Evolutionary conservation across 2,113 vertebrate species (phyloP).

Genomic region (Proteles cristata): DNA sequence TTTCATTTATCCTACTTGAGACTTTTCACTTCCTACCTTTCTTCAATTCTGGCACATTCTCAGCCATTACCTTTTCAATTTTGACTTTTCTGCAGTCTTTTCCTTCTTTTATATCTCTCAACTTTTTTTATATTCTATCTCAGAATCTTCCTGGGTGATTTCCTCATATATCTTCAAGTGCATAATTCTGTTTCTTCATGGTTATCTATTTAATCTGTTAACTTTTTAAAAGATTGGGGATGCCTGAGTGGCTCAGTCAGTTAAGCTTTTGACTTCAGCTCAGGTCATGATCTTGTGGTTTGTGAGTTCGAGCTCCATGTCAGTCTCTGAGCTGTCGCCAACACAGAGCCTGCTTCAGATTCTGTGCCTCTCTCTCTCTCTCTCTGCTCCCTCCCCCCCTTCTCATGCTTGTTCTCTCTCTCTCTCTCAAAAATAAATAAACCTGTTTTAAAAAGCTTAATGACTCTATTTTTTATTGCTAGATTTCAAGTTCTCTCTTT

Average conservation of each 20-base stretch:
- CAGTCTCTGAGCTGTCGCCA: too few species aligned
- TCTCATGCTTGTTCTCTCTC: too few species aligned
- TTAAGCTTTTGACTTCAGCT: too few species aligned
- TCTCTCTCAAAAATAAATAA: too few species aligned
- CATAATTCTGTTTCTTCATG: background rate
- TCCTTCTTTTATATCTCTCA: background rate
- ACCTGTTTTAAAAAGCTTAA: background rate
- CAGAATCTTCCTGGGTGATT: background rate
- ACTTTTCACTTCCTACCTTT: background rate
- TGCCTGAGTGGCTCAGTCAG: too few species aligned
- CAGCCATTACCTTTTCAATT: background rate
- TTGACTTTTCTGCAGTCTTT: background rate
- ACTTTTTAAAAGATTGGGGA: background rate
- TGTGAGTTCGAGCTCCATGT: too few species aligned
- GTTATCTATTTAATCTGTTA: background rate
- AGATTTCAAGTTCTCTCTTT: slow-evolving; percentile 27
- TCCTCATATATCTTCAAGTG: background rate
- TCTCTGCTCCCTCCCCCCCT: too few species aligned
- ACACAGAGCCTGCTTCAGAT: too few species aligned
- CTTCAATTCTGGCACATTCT: slow-evolving; percentile 39
- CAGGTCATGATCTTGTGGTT: too few species aligned
- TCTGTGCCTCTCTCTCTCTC: too few species aligned
- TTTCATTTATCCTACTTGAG: background rate
- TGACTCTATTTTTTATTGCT: background rate
- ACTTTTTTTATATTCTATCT: background rate